phyloP scores from a whole-genome alignment of 2,888 invertebrate species.

The Cancer borealis region DNA sequence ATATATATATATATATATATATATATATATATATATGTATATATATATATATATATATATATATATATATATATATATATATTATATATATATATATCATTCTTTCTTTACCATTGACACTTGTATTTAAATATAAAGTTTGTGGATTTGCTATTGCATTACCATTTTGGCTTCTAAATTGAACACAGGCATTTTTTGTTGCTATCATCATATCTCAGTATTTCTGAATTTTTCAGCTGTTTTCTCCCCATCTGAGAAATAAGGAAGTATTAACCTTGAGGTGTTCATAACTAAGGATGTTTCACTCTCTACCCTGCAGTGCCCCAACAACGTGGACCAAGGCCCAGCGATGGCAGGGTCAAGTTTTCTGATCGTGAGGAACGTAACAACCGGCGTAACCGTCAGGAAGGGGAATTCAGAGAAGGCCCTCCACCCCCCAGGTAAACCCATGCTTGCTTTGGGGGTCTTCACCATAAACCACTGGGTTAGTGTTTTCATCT shows the following conservation, averaged over 20 bases:
- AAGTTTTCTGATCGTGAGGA: slow-evolving; percentile 84
- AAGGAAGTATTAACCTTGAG: background rate
- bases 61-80: too few species aligned
- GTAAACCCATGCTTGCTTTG: slow-evolving; percentile 6
- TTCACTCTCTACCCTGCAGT: background rate
- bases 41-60: too few species aligned
- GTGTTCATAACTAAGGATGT: background rate
- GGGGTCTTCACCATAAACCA: too few species aligned
- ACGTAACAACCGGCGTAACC: slow-evolving; percentile 82
- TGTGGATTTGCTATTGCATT: background rate
- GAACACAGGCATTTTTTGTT: background rate
- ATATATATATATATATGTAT: too few species aligned
- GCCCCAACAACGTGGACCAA: slow-evolving; percentile 60
- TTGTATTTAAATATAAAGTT: background rate
- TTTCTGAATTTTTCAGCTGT: background rate
- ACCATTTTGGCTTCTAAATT: background rate
- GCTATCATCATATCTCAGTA: background rate
- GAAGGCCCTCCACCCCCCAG: slow-evolving; percentile 70
- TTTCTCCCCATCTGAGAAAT: background rate
- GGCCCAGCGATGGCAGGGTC: slow-evolving; percentile 69
- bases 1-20: too few species aligned
- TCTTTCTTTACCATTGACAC: background rate
- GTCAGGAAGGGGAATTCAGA: slow-evolving; percentile 75
- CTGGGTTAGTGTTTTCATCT: too few species aligned
- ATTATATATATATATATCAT: too few species aligned